Evolutionary conservation across 1,140 invertebrate species (phyloP).

Genomic region (Diorhabda elongata): DNA sequence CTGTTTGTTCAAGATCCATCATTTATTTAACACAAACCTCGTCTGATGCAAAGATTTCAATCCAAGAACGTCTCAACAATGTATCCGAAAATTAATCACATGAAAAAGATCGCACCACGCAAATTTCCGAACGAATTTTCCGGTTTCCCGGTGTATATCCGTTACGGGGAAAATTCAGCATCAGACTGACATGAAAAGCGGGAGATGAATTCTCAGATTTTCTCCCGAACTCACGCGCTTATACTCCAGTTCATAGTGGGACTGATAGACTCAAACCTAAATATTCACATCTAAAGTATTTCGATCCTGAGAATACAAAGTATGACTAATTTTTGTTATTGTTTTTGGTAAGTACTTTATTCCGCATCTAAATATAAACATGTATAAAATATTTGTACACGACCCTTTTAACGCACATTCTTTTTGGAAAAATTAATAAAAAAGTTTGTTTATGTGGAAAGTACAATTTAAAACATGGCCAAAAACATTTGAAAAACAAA

Average conservation of each 20-base stretch:
- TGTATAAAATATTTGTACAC: no score
- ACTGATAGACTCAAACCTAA: not conserved
- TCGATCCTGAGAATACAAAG: no score
- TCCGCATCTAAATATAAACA: no score
- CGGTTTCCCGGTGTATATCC: constrained; percentile 1
- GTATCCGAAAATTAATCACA: not conserved
- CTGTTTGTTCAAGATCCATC: no score
- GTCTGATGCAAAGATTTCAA: not conserved
- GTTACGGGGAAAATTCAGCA: not conserved
- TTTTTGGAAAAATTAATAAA: no score
- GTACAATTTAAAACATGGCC: no score
- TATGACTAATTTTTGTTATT: no score
- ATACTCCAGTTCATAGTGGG: not conserved
- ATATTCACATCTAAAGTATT: no score
- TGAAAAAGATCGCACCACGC: not conserved
- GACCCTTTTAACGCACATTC: no score
- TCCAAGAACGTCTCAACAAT: not conserved
- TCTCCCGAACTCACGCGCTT: constrained; percentile 5
- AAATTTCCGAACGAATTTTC: not conserved
- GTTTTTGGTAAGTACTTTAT: no score
- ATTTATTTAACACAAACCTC: not conserved
- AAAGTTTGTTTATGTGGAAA: no score
- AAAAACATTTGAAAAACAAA: no score
- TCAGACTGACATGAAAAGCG: constrained; percentile 12
- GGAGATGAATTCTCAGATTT: constrained; percentile 9